These are phyloP conservation scores for Melanaphis sacchari DNA, from an alignment of 1,140 invertebrate species.

Conservation along the genomic window DNA sequence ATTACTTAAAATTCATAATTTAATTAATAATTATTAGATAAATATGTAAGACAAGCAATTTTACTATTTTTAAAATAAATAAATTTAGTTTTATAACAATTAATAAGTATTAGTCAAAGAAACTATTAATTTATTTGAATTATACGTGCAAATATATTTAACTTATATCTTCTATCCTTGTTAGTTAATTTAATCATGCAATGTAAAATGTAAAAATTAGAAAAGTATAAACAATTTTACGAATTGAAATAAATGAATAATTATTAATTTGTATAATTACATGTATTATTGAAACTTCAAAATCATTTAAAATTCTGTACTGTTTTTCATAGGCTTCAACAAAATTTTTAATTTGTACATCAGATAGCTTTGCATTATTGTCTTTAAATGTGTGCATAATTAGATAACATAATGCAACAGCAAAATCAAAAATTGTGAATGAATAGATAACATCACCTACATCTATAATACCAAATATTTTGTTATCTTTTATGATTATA, in stretches of 20 bases:
- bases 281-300: slow-evolving; percentile 24
- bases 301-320: not conserved
- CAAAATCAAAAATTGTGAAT: slow-evolving; percentile 40
- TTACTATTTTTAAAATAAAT: too few relatives aligned
- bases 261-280: slow-evolving; percentile 31
- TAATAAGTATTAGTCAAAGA: too few relatives aligned
- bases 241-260: not conserved
- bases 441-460: slow-evolving; percentile 38
- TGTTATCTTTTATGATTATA: slow-evolving; percentile 27
- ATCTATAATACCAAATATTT: slow-evolving; percentile 36
- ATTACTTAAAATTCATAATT: too few relatives aligned
- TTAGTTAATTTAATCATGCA: too few relatives aligned
- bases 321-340: slow-evolving; percentile 47
- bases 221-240: too few relatives aligned
- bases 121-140: too few relatives aligned
- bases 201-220: too few relatives aligned
- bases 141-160: too few relatives aligned
- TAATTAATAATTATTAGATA: too few relatives aligned
- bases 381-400: slow-evolving; percentile 23
- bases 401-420: slow-evolving; percentile 36
- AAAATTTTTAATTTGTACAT: slow-evolving; percentile 28
- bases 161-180: too few relatives aligned
- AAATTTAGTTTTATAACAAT: too few relatives aligned
- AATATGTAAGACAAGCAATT: too few relatives aligned
- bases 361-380: not conserved